Percentiles rank a stretch among this genome's conserved stretches.
Evolutionary conservation across 2,888 invertebrate species (phyloP).

Genomic region (Ischnura elegans): DNA sequence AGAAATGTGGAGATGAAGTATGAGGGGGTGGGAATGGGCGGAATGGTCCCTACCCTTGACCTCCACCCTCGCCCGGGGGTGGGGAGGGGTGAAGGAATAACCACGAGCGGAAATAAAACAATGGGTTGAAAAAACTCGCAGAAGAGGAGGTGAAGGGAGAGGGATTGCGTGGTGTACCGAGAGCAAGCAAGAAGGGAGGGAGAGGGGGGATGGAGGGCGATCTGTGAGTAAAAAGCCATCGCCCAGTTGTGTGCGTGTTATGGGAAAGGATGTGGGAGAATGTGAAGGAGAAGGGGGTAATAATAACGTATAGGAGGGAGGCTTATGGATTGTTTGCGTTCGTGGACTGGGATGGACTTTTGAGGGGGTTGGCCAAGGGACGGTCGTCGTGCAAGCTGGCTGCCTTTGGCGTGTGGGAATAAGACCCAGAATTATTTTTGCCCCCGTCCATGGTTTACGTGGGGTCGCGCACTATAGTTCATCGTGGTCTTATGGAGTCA

Average conservation of each 20-base stretch:
- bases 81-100: too few relatives aligned
- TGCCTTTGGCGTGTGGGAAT: background rate
- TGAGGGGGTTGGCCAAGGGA: background rate
- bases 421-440: background rate
- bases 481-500: background rate
- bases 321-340: background rate
- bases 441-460: background rate
- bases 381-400: too few relatives aligned
- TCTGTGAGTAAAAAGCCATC: background rate
- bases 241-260: background rate
- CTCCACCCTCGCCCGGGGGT: constrained; percentile 62
- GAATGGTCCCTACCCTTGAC: constrained; percentile 14
- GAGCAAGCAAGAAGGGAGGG: background rate
- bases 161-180: background rate
- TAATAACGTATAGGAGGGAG: background rate
- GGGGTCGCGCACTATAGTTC: background rate
- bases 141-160: background rate
- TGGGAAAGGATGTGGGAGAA: background rate
- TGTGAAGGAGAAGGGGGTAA: background rate
- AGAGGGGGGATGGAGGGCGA: background rate
- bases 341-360: too few relatives aligned
- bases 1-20: background rate
- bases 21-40: background rate
- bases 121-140: constrained; percentile 51
- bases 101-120: constrained; percentile 56